A percentile compares a stretch with the other conserved stretches of the same genome.
Evolutionary conservation across 2,797 vertebrate species (phyloP).

Genomic region (Bryconaethiops microstoma): DNA sequence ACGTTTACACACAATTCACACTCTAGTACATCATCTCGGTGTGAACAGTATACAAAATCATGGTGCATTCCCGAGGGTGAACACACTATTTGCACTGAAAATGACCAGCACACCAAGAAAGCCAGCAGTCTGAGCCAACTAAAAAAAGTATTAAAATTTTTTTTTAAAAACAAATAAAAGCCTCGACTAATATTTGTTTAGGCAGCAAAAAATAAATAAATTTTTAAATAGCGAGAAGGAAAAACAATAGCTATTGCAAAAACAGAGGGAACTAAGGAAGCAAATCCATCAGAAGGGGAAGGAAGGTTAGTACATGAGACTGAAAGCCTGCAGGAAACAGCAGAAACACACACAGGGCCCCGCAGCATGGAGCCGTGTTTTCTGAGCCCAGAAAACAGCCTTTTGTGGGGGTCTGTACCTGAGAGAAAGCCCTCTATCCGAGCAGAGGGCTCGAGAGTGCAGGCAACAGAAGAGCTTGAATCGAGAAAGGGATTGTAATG

Average conservation of each 20-base stretch:
- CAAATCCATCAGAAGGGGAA: conserved; percentile 6
- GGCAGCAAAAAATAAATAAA: not conserved
- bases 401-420: conserved; percentile 74
- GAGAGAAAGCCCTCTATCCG: conserved; percentile 69
- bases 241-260: conserved; percentile 37
- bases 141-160: no score
- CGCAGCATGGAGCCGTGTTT: conserved; percentile 57
- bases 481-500: conserved; percentile 79
- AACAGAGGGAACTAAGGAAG: conserved; percentile 11
- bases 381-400: conserved; percentile 58
- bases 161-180: no score
- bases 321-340: conserved; percentile 6
- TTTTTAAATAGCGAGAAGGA: conserved; percentile 9
- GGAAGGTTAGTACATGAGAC: conserved; percentile 1
- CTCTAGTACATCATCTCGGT: no score
- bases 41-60: not conserved
- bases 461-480: conserved; percentile 73
- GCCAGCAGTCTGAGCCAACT: no score
- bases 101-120: no score
- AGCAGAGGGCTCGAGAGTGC: conserved; percentile 71
- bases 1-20: not conserved
- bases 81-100: no score
- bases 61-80: not conserved
- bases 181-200: no score
- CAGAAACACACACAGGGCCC: conserved; percentile 16